phyloP scores from a whole-genome alignment of 2,888 invertebrate species.

The Lordiphosa andalusiaca region DNA sequence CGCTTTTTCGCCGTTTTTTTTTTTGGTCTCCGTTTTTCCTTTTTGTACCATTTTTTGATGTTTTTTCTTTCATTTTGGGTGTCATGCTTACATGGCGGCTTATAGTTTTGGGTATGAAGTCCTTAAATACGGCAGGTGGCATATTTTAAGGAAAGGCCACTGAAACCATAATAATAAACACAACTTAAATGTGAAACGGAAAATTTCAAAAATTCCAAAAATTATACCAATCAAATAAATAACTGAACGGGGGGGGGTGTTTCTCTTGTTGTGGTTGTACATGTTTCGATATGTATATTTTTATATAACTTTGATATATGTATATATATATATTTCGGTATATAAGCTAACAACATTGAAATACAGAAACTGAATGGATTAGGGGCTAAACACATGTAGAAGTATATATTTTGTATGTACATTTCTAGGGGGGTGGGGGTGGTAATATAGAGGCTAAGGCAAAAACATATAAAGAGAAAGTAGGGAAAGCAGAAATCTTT shows the following conservation, averaged over 20 bases:
- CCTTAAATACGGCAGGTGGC: constrained; percentile 58
- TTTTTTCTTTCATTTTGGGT: constrained; percentile 38
- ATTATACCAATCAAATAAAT: constrained; percentile 18
- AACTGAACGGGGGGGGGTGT: no score
- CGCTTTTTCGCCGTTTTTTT: constrained; percentile 18
- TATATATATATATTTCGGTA: constrained; percentile 17
- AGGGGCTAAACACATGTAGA: no score
- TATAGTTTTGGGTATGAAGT: constrained; percentile 50
- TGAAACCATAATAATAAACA: constrained; percentile 33
- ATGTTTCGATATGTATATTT: constrained; percentile 12
- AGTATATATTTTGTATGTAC: constrained; percentile 1
- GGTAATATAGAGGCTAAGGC: no score
- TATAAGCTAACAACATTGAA: constrained; percentile 41
- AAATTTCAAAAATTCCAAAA: constrained; percentile 12
- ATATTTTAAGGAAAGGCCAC: constrained; percentile 50
- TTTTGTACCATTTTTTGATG: constrained; percentile 25
- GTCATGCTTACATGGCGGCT: constrained; percentile 65
- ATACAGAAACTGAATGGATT: constrained; percentile 5
- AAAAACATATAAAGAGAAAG: no score
- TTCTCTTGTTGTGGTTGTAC: constrained; percentile 18
- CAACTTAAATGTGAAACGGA: constrained; percentile 38
- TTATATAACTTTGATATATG: constrained; percentile 9
- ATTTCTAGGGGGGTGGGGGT: neutral
- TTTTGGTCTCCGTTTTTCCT: constrained; percentile 2
- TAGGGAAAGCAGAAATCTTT: no score